A percentile compares a stretch with the other conserved stretches of the same genome.
phyloP scores from a whole-genome alignment of 2,888 invertebrate species.

The Brenthis hecate region DNA sequence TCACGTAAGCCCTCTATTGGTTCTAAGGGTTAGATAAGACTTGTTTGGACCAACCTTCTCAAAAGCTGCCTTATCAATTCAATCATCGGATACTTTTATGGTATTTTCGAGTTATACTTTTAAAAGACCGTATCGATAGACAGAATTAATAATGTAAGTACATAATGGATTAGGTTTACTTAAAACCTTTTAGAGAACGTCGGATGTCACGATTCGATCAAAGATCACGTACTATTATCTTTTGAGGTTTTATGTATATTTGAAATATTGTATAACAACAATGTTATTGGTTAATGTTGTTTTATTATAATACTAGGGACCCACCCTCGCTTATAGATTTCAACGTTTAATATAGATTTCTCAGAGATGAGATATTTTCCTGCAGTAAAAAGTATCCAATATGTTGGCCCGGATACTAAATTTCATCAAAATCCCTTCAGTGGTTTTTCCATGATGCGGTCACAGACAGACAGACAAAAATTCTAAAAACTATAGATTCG shows the following conservation, averaged over 20 bases:
- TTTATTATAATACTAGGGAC: no score
- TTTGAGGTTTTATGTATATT: neutral
- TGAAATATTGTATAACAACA: neutral
- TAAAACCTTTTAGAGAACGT: slow-evolving; percentile 32
- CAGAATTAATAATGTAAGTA: slow-evolving; percentile 63
- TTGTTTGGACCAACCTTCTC: slow-evolving; percentile 62
- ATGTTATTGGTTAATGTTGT: neutral
- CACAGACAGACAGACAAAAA: no score
- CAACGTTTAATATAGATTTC: no score
- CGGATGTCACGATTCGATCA: slow-evolving; percentile 2
- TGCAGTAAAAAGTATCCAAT: no score
- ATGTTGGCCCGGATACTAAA: no score
- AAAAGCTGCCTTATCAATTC: slow-evolving; percentile 67
- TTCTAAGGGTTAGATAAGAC: slow-evolving; percentile 65
- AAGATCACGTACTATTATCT: neutral
- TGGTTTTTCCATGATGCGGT: no score
- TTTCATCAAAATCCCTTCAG: no score
- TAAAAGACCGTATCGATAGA: slow-evolving; percentile 49
- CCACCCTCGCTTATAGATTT: no score
- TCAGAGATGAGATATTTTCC: no score
- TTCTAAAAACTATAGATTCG: no score
- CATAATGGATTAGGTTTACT: slow-evolving; percentile 40
- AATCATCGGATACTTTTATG: slow-evolving; percentile 62
- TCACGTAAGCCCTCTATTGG: slow-evolving; percentile 60
- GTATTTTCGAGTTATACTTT: neutral